phyloP scores from a whole-genome alignment of 2,113 vertebrate genomes.

The Neolamprologus fasciatus region DNA sequence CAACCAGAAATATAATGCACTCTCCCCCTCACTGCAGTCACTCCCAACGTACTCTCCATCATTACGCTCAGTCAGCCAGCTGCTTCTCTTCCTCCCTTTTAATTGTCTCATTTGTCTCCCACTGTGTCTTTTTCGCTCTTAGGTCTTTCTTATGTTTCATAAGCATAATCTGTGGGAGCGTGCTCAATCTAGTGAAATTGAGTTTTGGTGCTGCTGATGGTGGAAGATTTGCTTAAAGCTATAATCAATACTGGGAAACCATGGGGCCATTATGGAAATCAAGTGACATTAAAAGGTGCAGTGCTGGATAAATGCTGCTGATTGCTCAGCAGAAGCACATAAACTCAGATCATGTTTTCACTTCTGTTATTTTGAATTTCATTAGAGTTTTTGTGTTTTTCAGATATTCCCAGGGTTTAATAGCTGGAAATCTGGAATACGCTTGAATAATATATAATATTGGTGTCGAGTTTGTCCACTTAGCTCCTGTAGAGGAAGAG shows the following conservation, averaged over 20 bases:
- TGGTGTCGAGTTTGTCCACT: neutral
- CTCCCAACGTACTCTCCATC: constrained; percentile 47
- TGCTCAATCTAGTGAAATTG: constrained; percentile 57
- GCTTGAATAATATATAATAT: neutral
- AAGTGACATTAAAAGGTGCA: constrained; percentile 24
- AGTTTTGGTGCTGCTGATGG: constrained; percentile 44
- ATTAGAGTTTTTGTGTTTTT: neutral
- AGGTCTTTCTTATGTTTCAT: constrained; percentile 9
- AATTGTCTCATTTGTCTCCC: constrained; percentile 14
- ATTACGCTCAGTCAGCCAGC: constrained; percentile 51
- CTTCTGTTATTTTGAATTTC: neutral
- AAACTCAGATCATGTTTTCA: neutral
- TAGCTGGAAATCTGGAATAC: neutral
- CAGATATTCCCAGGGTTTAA: neutral
- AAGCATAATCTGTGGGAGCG: constrained; percentile 53
- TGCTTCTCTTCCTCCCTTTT: constrained; percentile 25
- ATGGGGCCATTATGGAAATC: constrained; percentile 57
- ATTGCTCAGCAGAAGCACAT: neutral
- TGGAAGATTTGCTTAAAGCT: constrained; percentile 26
- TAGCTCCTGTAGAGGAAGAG: neutral
- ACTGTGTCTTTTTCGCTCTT: neutral
- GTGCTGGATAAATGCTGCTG: neutral
- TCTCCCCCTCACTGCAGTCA: constrained; percentile 52
- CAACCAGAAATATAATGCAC: neutral
- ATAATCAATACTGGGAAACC: constrained; percentile 54